A percentile compares a stretch with the other conserved stretches of the same genome.
Evolutionary conservation across 2,113 vertebrate genomes (phyloP).

Genomic region (Gobiocypris rarus): DNA sequence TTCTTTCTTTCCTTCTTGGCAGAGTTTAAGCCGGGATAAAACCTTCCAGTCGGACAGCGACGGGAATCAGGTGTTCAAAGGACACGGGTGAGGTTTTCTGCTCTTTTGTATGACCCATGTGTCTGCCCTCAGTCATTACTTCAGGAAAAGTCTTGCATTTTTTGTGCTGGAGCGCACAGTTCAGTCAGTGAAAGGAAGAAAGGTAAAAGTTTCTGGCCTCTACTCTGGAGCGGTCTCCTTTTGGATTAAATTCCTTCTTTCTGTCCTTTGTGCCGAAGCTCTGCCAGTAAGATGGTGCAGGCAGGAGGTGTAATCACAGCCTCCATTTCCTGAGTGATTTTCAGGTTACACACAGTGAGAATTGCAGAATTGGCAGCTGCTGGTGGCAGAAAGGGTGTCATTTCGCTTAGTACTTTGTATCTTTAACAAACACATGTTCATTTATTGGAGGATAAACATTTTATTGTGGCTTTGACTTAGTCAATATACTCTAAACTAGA

Average conservation of each 20-base stretch:
- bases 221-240: not conserved
- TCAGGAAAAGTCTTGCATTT: not conserved
- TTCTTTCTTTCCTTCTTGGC: conserved; percentile 26
- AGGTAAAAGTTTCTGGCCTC: conserved; percentile 4
- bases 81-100: conserved; percentile 83
- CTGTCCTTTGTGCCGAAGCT: not conserved
- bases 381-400: conserved; percentile 8
- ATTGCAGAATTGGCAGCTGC: not conserved
- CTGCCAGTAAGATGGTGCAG: not conserved
- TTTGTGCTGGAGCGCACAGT: not conserved
- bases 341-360: conserved; percentile 24
- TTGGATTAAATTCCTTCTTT: conserved; percentile 8
- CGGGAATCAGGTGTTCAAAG: conserved; percentile 87
- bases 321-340: conserved; percentile 7
- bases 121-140: conserved; percentile 10
- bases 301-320: conserved; percentile 39
- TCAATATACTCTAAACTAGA: too few species aligned
- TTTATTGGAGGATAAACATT: not conserved
- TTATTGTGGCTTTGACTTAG: not conserved
- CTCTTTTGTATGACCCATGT: conserved; percentile 40
- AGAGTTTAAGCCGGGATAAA: conserved; percentile 85
- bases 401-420: conserved; percentile 5
- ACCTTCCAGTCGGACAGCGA: conserved; percentile 86
- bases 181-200: not conserved
- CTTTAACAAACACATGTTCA: conserved; percentile 9